A percentile compares a stretch with the other conserved stretches of the same genome.
Evolutionary conservation across 2,113 vertebrate species (phyloP).

Genomic region (Taxidea taxus): DNA sequence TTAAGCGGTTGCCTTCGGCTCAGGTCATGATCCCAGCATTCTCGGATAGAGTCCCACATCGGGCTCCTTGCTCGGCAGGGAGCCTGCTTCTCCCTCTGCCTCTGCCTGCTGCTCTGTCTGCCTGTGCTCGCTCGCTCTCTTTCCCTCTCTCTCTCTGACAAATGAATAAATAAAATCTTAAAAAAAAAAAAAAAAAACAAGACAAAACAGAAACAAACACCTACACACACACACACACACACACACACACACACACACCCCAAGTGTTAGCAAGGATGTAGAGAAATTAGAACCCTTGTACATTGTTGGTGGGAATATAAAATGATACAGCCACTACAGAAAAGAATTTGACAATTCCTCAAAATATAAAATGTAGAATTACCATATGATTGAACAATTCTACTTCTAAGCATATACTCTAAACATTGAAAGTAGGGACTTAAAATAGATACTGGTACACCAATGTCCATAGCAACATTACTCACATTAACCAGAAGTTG

Average conservation of each 20-base stretch:
- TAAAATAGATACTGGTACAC: background rate
- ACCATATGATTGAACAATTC: background rate
- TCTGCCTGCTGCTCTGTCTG: no score
- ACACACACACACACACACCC: background rate
- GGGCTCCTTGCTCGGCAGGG: no score
- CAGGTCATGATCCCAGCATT: no score
- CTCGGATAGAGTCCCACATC: no score
- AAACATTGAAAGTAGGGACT: background rate
- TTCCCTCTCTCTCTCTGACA: no score
- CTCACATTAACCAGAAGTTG: background rate
- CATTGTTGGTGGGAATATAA: background rate
- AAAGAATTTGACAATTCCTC: background rate
- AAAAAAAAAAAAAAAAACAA: no score
- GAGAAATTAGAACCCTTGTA: background rate
- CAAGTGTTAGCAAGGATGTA: background rate
- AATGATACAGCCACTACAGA: background rate
- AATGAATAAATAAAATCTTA: no score
- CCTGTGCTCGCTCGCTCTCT: no score
- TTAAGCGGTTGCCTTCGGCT: no score
- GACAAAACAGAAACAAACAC: background rate
- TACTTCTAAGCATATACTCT: background rate
- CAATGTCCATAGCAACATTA: background rate
- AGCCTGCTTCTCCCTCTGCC: no score
- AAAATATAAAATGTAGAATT: background rate
- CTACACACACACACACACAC: background rate